These are phyloP conservation scores for Acropora tenuis DNA, from an alignment of 64 coral and sea anemone genomes.

Conservation along the genomic window DNA sequence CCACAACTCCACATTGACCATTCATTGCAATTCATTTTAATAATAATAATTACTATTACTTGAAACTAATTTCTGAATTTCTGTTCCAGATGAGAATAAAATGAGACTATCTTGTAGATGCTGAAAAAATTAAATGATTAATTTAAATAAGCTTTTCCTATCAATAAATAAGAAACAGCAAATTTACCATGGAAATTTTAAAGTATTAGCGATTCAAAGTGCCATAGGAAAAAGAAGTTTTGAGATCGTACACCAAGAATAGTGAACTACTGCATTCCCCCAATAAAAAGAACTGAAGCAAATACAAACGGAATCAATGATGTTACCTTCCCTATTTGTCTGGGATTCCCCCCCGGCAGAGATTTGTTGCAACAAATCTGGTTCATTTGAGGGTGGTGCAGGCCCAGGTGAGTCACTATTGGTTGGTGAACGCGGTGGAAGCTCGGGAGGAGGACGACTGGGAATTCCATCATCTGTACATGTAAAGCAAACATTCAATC, in stretches of 20 bases:
- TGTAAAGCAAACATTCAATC: not conserved
- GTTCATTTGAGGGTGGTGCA: conserved; percentile 48
- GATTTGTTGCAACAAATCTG: conserved; percentile 62
- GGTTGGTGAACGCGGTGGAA: conserved; percentile 88
- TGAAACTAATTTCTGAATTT: no score
- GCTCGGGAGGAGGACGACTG: conserved; percentile 82
- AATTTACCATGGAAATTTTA: no score
- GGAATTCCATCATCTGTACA: conserved; percentile 43
- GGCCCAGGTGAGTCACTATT: conserved; percentile 43
- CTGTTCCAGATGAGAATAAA: no score
- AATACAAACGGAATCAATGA: not conserved
- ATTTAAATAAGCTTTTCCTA: no score
- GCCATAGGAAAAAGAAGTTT: no score
- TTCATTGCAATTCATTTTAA: no score
- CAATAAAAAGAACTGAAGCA: not conserved
- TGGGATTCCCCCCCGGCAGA: conserved; percentile 57
- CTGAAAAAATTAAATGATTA: no score
- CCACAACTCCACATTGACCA: no score
- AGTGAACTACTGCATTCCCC: not conserved
- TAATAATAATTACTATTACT: no score
- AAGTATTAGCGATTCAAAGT: no score
- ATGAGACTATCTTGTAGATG: no score
- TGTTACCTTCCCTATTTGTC: conserved; percentile 54
- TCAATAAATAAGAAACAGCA: no score
- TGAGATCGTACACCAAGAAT: not conserved